These are phyloP conservation scores for Phaethornis superciliosus DNA, from an alignment of 2,113 vertebrate genomes.

Conservation along the genomic window DNA sequence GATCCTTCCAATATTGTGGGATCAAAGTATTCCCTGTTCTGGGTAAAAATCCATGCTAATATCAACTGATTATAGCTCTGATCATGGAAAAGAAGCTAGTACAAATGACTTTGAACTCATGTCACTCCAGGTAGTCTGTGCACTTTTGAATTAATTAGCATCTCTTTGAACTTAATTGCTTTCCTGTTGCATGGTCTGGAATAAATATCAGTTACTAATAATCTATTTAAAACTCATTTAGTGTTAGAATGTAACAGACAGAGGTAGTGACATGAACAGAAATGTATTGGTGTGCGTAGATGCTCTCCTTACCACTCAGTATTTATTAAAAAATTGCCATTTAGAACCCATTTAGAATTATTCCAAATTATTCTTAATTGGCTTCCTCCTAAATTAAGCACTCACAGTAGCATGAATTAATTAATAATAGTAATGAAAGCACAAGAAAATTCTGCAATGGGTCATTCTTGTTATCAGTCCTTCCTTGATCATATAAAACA, in stretches of 20 bases:
- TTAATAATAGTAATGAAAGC: background rate
- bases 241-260: conserved; percentile 10
- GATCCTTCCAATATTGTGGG: conserved; percentile 61
- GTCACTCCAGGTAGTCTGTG: conserved; percentile 37
- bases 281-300: background rate
- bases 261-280: conserved; percentile 5
- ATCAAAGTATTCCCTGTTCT: conserved; percentile 72
- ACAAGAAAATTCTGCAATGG: background rate
- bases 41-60: conserved; percentile 60
- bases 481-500: background rate
- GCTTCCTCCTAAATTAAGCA: background rate
- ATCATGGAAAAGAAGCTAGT: conserved; percentile 43
- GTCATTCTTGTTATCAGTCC: background rate
- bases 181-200: conserved; percentile 47
- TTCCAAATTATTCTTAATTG: conserved; percentile 26
- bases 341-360: background rate
- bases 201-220: conserved; percentile 61
- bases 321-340: background rate
- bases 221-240: conserved; percentile 57
- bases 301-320: background rate
- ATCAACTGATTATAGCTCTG: conserved; percentile 66
- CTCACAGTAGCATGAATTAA: background rate
- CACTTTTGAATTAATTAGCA: conserved; percentile 67
- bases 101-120: conserved; percentile 70
- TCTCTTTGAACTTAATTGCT: conserved; percentile 72